Evolutionary conservation across 2,113 vertebrate species (phyloP), one percentile per base, ranked within the genome.

Genomic region (Todiramphus saurophagus): DNA sequence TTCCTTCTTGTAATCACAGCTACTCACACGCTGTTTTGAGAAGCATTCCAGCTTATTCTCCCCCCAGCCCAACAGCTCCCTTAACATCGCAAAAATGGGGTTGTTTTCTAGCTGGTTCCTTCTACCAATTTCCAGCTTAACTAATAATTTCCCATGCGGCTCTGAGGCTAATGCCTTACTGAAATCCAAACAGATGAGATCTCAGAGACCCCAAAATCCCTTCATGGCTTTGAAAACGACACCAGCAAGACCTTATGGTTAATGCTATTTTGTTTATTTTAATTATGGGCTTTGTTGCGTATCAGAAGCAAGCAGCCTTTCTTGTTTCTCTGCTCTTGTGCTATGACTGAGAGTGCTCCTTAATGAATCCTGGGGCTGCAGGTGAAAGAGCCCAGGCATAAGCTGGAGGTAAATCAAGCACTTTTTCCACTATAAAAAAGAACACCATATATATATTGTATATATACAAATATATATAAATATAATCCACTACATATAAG

Each of bases 101-200:
- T 2, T 76, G 48, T 35, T 91, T 87, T 64, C 50, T 74, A 53
- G 35, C 48, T 68, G 30, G 30, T 68, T 95, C 64, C 39, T 82
- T 79, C 16, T 15, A 68, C 39, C 48, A 60, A 10, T 72, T 90
- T 91, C 78, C 87, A 87, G 62, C 48, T 79, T 79, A 56, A 85
- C 23, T 85, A 90, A 35, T 44, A 33, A 85, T 90, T 90, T 79
- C 87, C 64, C 48, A 90, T 0, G 0, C 3, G 33, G 58, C 37
- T 62, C 73, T 64, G 43, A n/a, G 72, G 62, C 23, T 85, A 85
- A 83, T 2, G 3, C 19, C 27, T 68, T 64, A 1, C 2, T 85
- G 67, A 92, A 85, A 90, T 79, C 69, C 53, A 91, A 81, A 77
- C 37, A 76, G 62, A 91, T 95, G 60, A 68, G 23, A 88, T 83